Percentiles rank a stretch among this genome's conserved stretches.
Evolutionary conservation across 2,797 vertebrate genomes (phyloP).

Genomic region (Molossus alvarezi): DNA sequence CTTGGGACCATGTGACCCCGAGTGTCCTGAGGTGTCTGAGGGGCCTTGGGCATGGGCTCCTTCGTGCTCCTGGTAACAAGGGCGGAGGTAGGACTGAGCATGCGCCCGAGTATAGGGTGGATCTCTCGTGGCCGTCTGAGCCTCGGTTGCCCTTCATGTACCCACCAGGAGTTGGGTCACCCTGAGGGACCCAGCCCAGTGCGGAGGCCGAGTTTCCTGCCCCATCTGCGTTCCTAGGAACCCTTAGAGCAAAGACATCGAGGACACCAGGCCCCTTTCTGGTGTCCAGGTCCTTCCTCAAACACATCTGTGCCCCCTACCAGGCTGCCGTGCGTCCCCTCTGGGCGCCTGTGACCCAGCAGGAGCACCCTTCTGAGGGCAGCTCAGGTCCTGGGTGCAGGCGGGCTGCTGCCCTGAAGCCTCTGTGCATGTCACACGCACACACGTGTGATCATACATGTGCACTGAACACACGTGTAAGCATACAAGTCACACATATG

Average conservation of each 20-base stretch:
- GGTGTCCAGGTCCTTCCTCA: neutral
- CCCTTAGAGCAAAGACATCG: accelerated
- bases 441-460: accelerated
- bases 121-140: accelerated
- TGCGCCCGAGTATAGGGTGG: accelerated
- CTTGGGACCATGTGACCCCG: neutral
- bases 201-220: accelerated
- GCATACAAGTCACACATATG: neutral
- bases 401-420: neutral
- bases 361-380: neutral
- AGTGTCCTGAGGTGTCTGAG: no score
- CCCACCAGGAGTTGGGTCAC: accelerated
- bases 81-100: accelerated
- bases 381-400: neutral
- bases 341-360: accelerated
- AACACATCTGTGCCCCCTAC: accelerated
- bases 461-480: accelerated
- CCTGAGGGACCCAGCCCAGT: neutral
- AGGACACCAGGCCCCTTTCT: neutral
- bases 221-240: neutral
- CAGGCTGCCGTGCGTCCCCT: accelerated
- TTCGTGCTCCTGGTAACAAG: neutral
- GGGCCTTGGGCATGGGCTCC: neutral
- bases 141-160: neutral
- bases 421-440: accelerated